Evolutionary conservation across 2,888 invertebrate genomes (phyloP).

Genomic region (Xestobium rufovillosum): DNA sequence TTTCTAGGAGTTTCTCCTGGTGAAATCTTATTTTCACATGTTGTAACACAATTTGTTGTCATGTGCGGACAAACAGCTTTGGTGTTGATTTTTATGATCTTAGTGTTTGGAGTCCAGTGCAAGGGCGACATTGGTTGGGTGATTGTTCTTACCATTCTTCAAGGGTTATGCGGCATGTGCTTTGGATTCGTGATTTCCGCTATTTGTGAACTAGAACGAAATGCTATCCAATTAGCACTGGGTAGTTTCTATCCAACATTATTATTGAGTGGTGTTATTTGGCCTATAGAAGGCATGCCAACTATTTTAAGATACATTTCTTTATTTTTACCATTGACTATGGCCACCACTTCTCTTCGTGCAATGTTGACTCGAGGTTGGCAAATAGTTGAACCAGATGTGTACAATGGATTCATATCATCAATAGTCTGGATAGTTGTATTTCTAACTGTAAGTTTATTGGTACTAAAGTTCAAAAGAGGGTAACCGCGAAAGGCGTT

Average conservation of each 20-base stretch:
- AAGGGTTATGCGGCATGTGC: slow-evolving; percentile 93
- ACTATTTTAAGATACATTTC: slow-evolving; percentile 70
- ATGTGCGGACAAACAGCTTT: slow-evolving; percentile 91
- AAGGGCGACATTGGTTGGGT: slow-evolving; percentile 82
- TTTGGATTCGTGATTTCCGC: slow-evolving; percentile 93
- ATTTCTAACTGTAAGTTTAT: slow-evolving; percentile 71
- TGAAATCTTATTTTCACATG: slow-evolving; percentile 89
- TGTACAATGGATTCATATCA: slow-evolving; percentile 81
- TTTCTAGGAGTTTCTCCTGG: slow-evolving; percentile 73
- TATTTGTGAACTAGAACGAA: slow-evolving; percentile 83
- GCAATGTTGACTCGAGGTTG: slow-evolving; percentile 85
- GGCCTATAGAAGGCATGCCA: slow-evolving; percentile 96
- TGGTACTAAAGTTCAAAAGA: slow-evolving; percentile 73
- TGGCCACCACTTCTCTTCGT: slow-evolving; percentile 86
- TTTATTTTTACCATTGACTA: slow-evolving; percentile 75
- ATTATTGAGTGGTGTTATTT: slow-evolving; percentile 87
- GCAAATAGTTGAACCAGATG: slow-evolving; percentile 71
- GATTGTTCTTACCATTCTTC: slow-evolving; percentile 75
- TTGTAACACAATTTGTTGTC: slow-evolving; percentile 89
- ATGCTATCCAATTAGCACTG: slow-evolving; percentile 86
- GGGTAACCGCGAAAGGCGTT: slow-evolving; percentile 47
- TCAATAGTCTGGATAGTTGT: slow-evolving; percentile 79
- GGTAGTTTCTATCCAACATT: slow-evolving; percentile 94
- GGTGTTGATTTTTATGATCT: slow-evolving; percentile 85
- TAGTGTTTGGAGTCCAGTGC: slow-evolving; percentile 84